Conservation (phyloP, 2,888 invertebrate species). For the Diadegma fenestrale region DNA sequence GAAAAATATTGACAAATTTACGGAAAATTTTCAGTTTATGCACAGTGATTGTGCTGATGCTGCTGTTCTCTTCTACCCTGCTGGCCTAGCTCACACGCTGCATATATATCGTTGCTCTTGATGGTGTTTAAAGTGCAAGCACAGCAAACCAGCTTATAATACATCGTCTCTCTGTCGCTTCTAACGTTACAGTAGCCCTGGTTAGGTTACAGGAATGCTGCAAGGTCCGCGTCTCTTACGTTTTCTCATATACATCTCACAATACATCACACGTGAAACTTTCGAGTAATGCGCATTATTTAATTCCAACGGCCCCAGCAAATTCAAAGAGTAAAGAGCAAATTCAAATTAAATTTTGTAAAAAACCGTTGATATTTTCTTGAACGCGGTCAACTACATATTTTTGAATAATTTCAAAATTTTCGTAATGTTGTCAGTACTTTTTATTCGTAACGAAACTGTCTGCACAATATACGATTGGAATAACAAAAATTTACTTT, state of each 20-base stretch:
- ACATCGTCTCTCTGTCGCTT: conserved; percentile 60
- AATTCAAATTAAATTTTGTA: no score
- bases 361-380: no score
- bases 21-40: no score
- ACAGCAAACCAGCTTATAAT: conserved; percentile 32
- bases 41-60: conserved; percentile 50
- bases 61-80: conserved; percentile 39
- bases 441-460: no score
- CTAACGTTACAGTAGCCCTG: conserved; percentile 68
- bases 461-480: no score
- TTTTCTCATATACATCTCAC: background rate
- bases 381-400: no score
- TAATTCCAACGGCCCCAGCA: background rate
- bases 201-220: conserved; percentile 70
- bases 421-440: no score
- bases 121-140: conserved; percentile 56
- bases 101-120: conserved; percentile 26
- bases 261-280: background rate
- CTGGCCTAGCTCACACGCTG: background rate
- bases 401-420: no score
- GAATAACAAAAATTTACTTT: no score
- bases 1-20: no score
- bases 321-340: background rate
- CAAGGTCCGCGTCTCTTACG: conserved; percentile 47
- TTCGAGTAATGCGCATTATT: background rate